Percentiles rank a stretch among this genome's conserved stretches.
These are phyloP conservation scores for Polydrusus tereticollis DNA, from an alignment of 2,888 invertebrate species.

Conservation along the genomic window DNA sequence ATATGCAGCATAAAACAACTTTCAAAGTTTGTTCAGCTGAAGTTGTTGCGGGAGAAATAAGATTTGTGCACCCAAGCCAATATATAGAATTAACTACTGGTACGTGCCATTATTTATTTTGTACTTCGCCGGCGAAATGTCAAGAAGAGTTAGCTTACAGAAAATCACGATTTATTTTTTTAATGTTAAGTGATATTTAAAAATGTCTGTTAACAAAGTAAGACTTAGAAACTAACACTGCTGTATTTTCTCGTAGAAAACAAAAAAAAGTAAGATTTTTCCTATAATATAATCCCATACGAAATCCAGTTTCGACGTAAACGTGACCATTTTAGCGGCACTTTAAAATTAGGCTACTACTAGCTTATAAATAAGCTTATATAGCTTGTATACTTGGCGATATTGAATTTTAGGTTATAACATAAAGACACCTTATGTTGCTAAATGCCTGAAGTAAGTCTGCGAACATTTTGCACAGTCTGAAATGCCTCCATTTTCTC, in stretches of 20 bases:
- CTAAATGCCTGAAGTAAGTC: conserved; percentile 25
- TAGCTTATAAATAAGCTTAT: neutral
- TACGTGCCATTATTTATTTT: neutral
- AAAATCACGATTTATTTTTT: too few species aligned
- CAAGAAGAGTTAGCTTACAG: too few species aligned
- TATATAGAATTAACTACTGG: neutral
- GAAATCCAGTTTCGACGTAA: neutral
- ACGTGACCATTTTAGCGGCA: neutral
- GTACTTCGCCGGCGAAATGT: neutral
- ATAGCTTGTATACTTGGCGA: conserved; percentile 6
- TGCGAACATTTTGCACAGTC: conserved; percentile 15
- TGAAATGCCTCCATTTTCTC: conserved; percentile 29
- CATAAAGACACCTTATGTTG: conserved; percentile 29
- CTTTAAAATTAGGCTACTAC: neutral
- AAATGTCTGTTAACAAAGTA: too few species aligned
- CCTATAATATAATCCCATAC: too few species aligned
- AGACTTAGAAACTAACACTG: too few species aligned
- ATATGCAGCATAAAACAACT: conserved; percentile 12
- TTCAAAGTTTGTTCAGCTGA: conserved; percentile 13
- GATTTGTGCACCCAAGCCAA: neutral
- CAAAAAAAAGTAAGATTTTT: too few species aligned
- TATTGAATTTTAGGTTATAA: conserved; percentile 19
- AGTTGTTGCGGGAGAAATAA: conserved; percentile 8
- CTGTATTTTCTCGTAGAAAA: too few species aligned
- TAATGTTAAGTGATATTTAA: too few species aligned